Percentiles rank a stretch among this genome's conserved stretches.
Evolutionary conservation across 1,140 invertebrate species (phyloP).

Genomic region (Danaus plexippus): DNA sequence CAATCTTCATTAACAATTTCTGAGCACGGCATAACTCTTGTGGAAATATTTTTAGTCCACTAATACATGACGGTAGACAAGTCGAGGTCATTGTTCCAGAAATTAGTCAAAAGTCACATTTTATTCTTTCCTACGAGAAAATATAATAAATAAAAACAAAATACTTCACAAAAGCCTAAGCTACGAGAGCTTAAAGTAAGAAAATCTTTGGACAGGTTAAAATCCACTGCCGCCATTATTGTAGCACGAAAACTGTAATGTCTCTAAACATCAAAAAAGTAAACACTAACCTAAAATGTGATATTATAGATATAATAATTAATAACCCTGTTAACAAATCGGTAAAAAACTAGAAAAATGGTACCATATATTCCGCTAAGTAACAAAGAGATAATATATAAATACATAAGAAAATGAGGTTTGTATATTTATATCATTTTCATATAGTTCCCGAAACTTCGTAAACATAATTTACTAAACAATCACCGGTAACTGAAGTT

Average conservation of each 20-base stretch:
- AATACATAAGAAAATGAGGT: slow-evolving; percentile 59
- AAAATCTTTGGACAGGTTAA: slow-evolving; percentile 65
- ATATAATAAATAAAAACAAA: slow-evolving; percentile 50
- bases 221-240: slow-evolving; percentile 69
- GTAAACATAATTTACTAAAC: slow-evolving; percentile 9
- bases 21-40: slow-evolving; percentile 49
- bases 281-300: slow-evolving; percentile 60
- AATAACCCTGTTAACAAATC: slow-evolving; percentile 13
- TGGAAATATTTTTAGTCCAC: slow-evolving; percentile 64
- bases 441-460: slow-evolving; percentile 15
- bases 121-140: slow-evolving; percentile 57
- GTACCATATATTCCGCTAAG: slow-evolving; percentile 36
- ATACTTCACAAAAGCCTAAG: slow-evolving; percentile 32
- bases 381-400: slow-evolving; percentile 58
- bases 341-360: slow-evolving; percentile 15
- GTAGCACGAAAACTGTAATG: slow-evolving; percentile 66
- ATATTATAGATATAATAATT: slow-evolving; percentile 22
- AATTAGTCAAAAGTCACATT: slow-evolving; percentile 57
- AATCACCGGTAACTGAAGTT: slow-evolving; percentile 2
- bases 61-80: slow-evolving; percentile 48
- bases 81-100: slow-evolving; percentile 66
- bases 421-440: slow-evolving; percentile 47
- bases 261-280: slow-evolving; percentile 69
- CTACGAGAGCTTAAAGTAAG: slow-evolving; percentile 30
- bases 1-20: slow-evolving; percentile 39